phyloP scores from a whole-genome alignment of 2,113 vertebrate species.

The Etia nguti region DNA sequence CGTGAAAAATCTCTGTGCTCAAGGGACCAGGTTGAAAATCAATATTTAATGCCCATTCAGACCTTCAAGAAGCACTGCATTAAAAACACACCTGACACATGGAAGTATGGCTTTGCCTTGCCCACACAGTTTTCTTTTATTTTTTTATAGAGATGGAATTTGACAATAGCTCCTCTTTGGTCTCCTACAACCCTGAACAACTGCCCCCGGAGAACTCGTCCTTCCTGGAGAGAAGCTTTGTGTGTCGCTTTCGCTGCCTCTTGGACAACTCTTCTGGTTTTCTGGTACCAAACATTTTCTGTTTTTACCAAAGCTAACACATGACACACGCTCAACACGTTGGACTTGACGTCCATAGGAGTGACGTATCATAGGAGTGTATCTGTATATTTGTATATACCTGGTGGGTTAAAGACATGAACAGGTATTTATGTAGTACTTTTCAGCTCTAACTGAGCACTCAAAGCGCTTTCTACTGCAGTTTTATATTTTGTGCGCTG shows the following conservation, averaged over 20 bases:
- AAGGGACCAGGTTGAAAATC: background rate
- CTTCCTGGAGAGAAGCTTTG: slow-evolving; percentile 87
- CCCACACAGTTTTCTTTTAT: background rate
- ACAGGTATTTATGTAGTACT: background rate
- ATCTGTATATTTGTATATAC: background rate
- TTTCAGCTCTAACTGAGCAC: background rate
- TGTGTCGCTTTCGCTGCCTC: slow-evolving; percentile 90
- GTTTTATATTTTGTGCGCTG: too few relatives aligned
- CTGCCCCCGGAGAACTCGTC: slow-evolving; percentile 88
- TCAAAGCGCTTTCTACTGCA: background rate
- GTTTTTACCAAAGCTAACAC: background rate
- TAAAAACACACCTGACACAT: background rate
- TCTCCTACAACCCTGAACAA: slow-evolving; percentile 80
- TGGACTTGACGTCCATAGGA: background rate
- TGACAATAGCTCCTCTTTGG: slow-evolving; percentile 49
- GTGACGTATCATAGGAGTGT: too few relatives aligned
- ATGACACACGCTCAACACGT: background rate
- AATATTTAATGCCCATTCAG: background rate
- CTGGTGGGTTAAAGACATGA: background rate
- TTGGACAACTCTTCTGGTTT: slow-evolving; percentile 95
- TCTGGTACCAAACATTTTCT: slow-evolving; percentile 72
- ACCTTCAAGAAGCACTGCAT: background rate
- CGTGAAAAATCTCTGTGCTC: background rate
- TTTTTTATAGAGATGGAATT: slow-evolving; percentile 44
- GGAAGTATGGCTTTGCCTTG: background rate